A percentile compares a stretch with the other conserved stretches of the same genome.
phyloP scores from a whole-genome alignment of 1,140 invertebrate genomes.

The Nebria ingens region DNA sequence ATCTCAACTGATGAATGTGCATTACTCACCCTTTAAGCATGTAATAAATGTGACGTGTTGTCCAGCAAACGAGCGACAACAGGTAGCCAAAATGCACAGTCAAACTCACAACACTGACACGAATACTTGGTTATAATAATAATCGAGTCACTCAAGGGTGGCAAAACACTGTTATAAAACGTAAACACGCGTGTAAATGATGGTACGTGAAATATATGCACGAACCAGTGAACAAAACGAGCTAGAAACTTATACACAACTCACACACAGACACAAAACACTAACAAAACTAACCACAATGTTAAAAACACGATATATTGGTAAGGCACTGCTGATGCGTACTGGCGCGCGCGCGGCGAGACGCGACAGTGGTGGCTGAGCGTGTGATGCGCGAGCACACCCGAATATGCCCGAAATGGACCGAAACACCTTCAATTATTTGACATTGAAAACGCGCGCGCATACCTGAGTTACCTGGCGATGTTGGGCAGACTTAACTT shows the following conservation, averaged over 20 bases:
- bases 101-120: background rate
- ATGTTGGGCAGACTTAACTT: too few species aligned
- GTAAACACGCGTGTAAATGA: background rate
- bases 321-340: background rate
- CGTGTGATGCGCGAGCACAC: background rate
- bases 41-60: background rate
- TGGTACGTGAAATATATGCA: background rate
- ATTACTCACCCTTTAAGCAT: background rate
- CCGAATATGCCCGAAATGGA: background rate
- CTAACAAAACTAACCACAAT: background rate
- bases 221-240: background rate
- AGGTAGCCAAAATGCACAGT: background rate
- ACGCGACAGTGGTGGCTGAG: background rate
- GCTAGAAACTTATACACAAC: background rate
- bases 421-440: background rate
- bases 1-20: background rate
- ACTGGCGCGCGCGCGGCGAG: background rate
- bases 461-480: background rate
- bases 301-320: background rate
- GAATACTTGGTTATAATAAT: background rate
- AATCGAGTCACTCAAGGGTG: too few species aligned
- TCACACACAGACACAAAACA: background rate
- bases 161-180: background rate
- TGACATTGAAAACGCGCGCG: background rate
- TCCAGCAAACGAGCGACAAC: background rate